Base-by-base conservation (phyloP, 2,797 vertebrate species). In the Arrhamphus sclerolepis region DNA sequence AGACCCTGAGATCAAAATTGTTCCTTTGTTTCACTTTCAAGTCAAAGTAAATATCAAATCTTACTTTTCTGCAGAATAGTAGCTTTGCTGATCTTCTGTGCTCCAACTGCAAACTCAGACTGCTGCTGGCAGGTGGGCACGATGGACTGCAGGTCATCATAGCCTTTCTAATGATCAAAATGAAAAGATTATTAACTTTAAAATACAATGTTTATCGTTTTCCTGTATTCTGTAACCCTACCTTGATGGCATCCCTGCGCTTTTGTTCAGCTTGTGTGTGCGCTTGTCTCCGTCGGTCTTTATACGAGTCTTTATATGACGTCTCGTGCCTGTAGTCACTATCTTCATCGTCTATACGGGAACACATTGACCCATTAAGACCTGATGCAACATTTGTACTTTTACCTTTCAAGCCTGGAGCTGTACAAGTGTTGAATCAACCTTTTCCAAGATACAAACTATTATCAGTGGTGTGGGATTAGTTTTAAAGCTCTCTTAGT, bases 231-330 rank as follows among this genome's bases (percentile, higher is more conserved):
- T 47, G 26, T 0, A 8, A 19, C 20, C 18, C 61, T 19, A 98
- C 97, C 95, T 98, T 98, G 76, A 99, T 99, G 46, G 97, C 96
- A 0, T 97, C 94, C 39, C 97, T 89, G 16, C 97, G 92, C 80
- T 99, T 99, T 89, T 96, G 96, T 82, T 99, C 97, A 0, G 97
- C 97, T 79, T 98, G 97, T 0, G 95, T 97, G 92, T 97, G 97
- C 0, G 95, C 97, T 62, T 96, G 94, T 61, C 97, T 92, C 56
- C 97, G 91, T 24, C 94, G 90, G 80, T 98, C 97, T 85, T 98
- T 98, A 74, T 97, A 98, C 0, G 93, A 95, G 66, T 98, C 94
- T 74, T 98, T 97, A 73, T 92, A 95, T 17, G 94, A 80, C 0
- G 91, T 62, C 79, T 98, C 96, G 22, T 98, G 96, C 24, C 95